Percentiles rank a stretch among this genome's conserved stretches.
Conservation (phyloP, 2,113 vertebrate species). For the Atractosteus spatula region DNA sequence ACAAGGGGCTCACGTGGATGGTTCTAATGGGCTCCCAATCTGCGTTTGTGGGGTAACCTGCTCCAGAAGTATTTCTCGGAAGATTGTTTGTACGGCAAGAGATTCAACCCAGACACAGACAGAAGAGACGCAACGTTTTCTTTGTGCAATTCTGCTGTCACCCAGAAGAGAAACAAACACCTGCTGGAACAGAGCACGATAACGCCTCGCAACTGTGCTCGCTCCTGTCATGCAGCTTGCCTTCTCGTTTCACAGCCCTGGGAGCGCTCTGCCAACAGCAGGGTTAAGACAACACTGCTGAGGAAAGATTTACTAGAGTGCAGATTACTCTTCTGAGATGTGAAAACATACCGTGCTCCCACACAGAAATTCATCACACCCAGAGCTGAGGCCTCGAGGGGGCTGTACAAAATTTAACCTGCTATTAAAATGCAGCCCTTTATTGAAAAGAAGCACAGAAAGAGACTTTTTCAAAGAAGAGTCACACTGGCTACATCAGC, state of each 20-base stretch:
- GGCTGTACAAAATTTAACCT: not conserved
- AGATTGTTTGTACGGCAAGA: constrained; percentile 13
- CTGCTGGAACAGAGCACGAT: constrained; percentile 38
- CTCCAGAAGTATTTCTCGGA: not conserved
- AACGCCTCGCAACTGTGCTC: constrained; percentile 20
- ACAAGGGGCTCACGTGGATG: too few relatives aligned
- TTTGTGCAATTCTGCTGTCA: too few relatives aligned
- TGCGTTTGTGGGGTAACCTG: too few relatives aligned
- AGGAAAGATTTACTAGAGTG: constrained; percentile 51
- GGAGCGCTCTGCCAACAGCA: constrained; percentile 39
- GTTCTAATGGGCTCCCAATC: too few relatives aligned
- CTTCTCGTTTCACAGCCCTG: constrained; percentile 20
- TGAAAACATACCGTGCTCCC: constrained; percentile 19
- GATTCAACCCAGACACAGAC: too few relatives aligned
- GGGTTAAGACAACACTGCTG: constrained; percentile 60
- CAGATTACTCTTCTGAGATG: constrained; percentile 47
- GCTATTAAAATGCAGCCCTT: not conserved
- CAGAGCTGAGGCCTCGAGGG: too few relatives aligned
- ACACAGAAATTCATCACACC: not conserved
- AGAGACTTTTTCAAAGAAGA: too few relatives aligned
- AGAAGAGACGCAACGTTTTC: too few relatives aligned
- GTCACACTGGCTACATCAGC: too few relatives aligned
- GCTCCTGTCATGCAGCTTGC: not conserved
- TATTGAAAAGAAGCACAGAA: too few relatives aligned
- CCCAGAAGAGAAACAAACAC: constrained; percentile 19